Base-by-base conservation (phyloP, 2,888 invertebrate species). In the Gymnocheta viridis region DNA sequence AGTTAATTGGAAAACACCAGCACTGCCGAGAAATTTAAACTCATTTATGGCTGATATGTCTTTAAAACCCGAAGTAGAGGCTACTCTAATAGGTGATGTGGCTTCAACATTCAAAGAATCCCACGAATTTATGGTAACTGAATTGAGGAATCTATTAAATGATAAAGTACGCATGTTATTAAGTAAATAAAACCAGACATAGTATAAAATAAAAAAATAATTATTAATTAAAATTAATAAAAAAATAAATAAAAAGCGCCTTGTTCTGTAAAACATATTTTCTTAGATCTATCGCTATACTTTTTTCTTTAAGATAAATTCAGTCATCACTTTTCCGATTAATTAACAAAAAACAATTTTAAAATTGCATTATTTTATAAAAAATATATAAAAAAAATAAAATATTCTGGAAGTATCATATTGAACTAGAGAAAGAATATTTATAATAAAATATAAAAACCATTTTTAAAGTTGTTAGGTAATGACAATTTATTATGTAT, bases 11-110 rank as follows among this genome's bases (percentile, higher is more conserved):
- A 90, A 90, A 84, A 82, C 88, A 14, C 91, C 92, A 6, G 86
- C 87, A 24, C 87, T 92, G 81, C 89, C 91, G 1, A 88, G 89
- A 17, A 89, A 90, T 51, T 87, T 92, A 12, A 89, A 88, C 67
- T 90, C 91, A 1, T 91, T 90, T 54, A 91, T 92, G 91, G 89
- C 91, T 19, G 91, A 91, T 78, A 91, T 92, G 91, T 91, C 92
- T 19, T 82, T 92, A 0, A 92, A 91, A 85, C 91, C 92, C 4
- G 90, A 91, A 77, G 88, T 90, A 2, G 92, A 92, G 85, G 88
- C 89, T 62, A 89, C 88, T n/a, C 88, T 91, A 9, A 89, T 91
- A 66, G 89, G 88, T 24, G 91, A 91, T 85, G 91, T 92, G 12
- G 89, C 89, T 10, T 87, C 89, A 32, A 90, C 89, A 73, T 91